Conservation (phyloP, 2,113 vertebrate species). For the Plecturocebus donacophilus region DNA sequence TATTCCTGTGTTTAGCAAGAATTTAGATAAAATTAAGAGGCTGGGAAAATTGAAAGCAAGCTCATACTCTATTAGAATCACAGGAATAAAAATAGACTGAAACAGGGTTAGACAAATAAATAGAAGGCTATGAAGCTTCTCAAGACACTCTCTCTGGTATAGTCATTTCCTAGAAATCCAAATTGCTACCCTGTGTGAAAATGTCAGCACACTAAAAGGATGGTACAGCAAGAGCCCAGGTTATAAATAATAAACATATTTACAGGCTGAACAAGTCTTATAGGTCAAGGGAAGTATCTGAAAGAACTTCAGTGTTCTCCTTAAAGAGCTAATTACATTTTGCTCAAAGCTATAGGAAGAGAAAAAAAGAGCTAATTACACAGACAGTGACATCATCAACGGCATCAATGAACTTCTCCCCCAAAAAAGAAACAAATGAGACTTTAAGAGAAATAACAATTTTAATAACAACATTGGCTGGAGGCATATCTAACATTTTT, state of each 20-base stretch:
- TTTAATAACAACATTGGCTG: background rate
- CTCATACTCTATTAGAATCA: background rate
- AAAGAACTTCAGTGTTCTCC: background rate
- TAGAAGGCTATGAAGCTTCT: background rate
- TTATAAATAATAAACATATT: background rate
- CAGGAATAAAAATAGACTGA: background rate
- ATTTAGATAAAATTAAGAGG: constrained; percentile 28
- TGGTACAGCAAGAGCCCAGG: background rate
- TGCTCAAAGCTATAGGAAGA: no score
- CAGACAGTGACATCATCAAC: background rate
- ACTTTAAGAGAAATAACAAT: background rate
- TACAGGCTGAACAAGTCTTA: background rate
- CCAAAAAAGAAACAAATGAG: background rate
- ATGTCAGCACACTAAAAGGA: background rate
- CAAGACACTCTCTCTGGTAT: background rate
- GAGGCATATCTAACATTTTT: background rate
- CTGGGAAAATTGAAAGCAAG: background rate
- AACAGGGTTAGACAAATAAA: background rate
- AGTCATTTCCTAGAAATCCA: constrained; percentile 2
- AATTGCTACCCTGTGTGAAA: constrained; percentile 7
- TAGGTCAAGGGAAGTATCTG: background rate
- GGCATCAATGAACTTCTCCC: background rate
- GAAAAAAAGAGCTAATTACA: background rate
- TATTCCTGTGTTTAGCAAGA: background rate
- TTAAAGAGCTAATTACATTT: background rate